These are phyloP conservation scores for Python bivittatus DNA, from an alignment of 2,113 vertebrate genomes.

Conservation along the genomic window DNA sequence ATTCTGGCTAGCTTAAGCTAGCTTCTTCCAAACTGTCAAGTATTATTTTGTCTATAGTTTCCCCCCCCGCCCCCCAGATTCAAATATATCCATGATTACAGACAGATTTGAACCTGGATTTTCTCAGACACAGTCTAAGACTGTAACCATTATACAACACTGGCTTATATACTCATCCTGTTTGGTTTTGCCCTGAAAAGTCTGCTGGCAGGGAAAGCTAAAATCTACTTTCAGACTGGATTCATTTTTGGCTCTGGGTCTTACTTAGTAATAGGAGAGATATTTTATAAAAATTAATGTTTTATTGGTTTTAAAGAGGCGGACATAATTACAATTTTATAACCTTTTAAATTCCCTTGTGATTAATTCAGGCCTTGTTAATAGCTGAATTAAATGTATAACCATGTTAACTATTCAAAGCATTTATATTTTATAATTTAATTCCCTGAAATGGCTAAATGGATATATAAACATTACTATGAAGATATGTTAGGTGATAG, in stretches of 20 bases:
- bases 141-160: background rate
- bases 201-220: background rate
- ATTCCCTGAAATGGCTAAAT: background rate
- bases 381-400: conserved; percentile 26
- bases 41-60: background rate
- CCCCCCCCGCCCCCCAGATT: background rate
- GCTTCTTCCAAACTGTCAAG: background rate
- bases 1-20: background rate
- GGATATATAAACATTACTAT: conserved; percentile 1
- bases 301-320: conserved; percentile 14
- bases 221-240: background rate
- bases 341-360: conserved; percentile 17
- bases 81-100: background rate
- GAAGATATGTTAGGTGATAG: conserved; percentile 16
- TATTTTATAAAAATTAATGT: background rate
- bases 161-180: background rate
- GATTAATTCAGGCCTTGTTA: conserved; percentile 26
- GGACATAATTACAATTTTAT: background rate
- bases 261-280: background rate
- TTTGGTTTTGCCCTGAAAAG: background rate
- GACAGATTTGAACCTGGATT: background rate
- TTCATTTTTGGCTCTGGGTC: background rate
- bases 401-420: conserved; percentile 18
- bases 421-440: conserved; percentile 20
- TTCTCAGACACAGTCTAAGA: background rate